phyloP scores from a whole-genome alignment of 2,888 invertebrate genomes.

The Tetrapedia diversipes region DNA sequence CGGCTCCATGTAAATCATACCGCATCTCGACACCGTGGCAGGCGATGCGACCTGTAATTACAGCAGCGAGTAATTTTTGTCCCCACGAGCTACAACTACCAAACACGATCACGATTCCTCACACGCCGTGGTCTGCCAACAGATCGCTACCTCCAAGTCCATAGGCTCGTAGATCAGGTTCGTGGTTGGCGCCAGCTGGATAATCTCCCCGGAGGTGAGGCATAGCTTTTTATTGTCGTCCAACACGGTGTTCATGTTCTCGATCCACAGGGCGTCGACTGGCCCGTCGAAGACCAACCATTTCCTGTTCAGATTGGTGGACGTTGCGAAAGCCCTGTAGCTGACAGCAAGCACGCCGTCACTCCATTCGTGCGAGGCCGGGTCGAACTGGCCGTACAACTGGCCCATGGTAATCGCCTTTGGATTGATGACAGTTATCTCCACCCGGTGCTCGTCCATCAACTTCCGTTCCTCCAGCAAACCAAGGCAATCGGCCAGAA shows the following conservation, averaged over 20 bases:
- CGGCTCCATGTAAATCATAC: slow-evolving; percentile 98
- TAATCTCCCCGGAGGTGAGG: slow-evolving; percentile 98
- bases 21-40: slow-evolving; percentile 96
- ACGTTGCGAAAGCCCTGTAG: slow-evolving; percentile 91
- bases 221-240: slow-evolving; percentile 98
- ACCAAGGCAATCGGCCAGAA: slow-evolving; percentile 92
- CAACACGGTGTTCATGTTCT: slow-evolving; percentile 97
- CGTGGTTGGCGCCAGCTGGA: slow-evolving; percentile 94
- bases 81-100: no score
- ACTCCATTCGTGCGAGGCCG: slow-evolving; percentile 97
- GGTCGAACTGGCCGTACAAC: slow-evolving; percentile 97
- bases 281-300: slow-evolving; percentile 98
- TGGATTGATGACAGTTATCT: slow-evolving; percentile 94
- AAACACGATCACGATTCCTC: no score
- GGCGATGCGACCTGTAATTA: slow-evolving; percentile 89
- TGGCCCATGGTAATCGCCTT: slow-evolving; percentile 98
- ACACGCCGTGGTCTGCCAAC: no score
- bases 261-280: slow-evolving; percentile 98
- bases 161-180: slow-evolving; percentile 97
- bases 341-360: slow-evolving; percentile 94
- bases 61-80: no score
- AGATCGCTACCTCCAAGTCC: slow-evolving; percentile 93
- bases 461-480: slow-evolving; percentile 89
- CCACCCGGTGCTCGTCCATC: slow-evolving; percentile 90
- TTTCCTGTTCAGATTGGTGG: slow-evolving; percentile 88